Percentiles rank a stretch among this genome's conserved stretches.
Conservation (phyloP, 2,797 vertebrate species). For the Buphagus erythrorhynchus region DNA sequence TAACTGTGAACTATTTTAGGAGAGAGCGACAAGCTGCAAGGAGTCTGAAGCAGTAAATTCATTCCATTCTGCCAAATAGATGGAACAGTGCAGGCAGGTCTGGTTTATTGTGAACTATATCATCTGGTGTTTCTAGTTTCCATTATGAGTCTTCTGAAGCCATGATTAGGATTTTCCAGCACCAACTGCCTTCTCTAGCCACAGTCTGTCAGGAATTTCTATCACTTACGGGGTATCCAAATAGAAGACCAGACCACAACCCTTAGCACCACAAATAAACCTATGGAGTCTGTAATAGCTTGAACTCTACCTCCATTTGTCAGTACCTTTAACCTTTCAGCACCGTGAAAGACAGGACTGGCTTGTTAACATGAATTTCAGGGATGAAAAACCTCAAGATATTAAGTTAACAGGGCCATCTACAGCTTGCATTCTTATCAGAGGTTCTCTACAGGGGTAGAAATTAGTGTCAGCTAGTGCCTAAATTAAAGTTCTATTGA, state of each 20-base stretch:
- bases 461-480: not conserved
- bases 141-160: not conserved
- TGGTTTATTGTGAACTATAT: not conserved
- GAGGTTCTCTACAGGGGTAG: not conserved
- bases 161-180: not conserved
- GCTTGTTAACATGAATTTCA: not conserved
- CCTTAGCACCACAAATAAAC: not conserved
- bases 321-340: not conserved
- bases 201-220: constrained; percentile 7
- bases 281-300: not conserved
- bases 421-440: not conserved
- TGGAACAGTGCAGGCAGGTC: not conserved
- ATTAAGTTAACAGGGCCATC: not conserved
- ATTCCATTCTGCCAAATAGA: not conserved
- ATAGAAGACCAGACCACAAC: not conserved
- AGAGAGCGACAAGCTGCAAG: constrained; percentile 6
- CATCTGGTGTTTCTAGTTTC: not conserved
- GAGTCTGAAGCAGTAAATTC: constrained; percentile 6
- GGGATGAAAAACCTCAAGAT: not conserved
- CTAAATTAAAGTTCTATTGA: not conserved
- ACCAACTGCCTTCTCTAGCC: not conserved
- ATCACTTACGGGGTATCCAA: not conserved
- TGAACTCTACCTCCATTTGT: not conserved
- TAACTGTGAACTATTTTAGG: constrained; percentile 7
- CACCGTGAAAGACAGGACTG: not conserved